Evolutionary conservation across 2,888 invertebrate species (phyloP), one percentile per base, ranked within the genome.

Genomic region (Hyposoter didymator): DNA sequence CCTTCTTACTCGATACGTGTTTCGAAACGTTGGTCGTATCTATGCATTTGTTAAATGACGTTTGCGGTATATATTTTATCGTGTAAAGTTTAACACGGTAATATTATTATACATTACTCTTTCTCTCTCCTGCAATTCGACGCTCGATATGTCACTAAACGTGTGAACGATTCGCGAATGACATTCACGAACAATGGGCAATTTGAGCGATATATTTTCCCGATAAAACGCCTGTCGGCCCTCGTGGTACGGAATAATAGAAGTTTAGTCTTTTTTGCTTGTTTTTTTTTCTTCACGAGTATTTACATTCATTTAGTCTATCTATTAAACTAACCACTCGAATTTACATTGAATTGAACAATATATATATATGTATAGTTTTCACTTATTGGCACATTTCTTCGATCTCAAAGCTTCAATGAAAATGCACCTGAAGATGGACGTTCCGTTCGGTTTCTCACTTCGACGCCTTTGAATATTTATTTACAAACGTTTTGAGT

Each of bases 401-500:
- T 80, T 78, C 81, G 84, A 81, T 86, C 69, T 70, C 84, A 78
- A 85, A 80, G 59, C 80, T 78, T 78, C 64, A 86, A 84, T 86
- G 64, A 84, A 84, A 84, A 84, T 83, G 82, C 88, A 88, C 90
- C 90, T 88, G 85, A 87, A 89, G 45, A 84, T 86, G 73, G 72
- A 82, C 80, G 79, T 78, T 89, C 86, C 85, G 75, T 78, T 76
- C 72, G 76, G 55, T 69, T 76, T 66, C 73, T 85, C 78, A 78
- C 69, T 78, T 78, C 52, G 28, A 74, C 79, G 66, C 73, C 67
- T 79, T 55, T 45, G 52, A 83, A 69, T 32, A 52, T 81, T 59
- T 88, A 90, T 90, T 88, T 90, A 90, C 90, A 90, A 87, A 89
- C 88, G n/a, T 91, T 88, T 90, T 89, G 88, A 80, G 90, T 89